These are phyloP conservation scores for Platygyra sinensis DNA, from an alignment of 64 coral and sea anemone species.

Conservation along the genomic window DNA sequence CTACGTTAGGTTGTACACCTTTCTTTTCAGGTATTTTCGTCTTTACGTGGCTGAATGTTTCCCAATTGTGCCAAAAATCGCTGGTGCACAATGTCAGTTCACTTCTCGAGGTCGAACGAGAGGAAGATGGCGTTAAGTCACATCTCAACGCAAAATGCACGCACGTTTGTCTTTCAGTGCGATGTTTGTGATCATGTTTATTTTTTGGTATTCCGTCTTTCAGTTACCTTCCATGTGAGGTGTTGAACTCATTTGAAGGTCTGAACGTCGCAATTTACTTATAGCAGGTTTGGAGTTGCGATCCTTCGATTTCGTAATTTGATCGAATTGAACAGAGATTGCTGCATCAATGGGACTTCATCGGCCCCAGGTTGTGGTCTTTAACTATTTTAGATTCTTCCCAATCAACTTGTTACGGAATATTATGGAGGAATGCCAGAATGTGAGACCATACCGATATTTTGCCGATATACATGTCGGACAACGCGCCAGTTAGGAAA, in stretches of 20 bases:
- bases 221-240: slow-evolving; percentile 1
- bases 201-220: background rate
- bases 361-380: too few relatives aligned
- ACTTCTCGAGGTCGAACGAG: background rate
- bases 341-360: too few relatives aligned
- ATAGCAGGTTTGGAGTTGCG: slow-evolving; percentile 18
- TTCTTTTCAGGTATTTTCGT: background rate
- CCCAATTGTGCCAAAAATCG: background rate
- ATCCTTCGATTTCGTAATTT: background rate
- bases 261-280: slow-evolving; percentile 1
- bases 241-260: too few relatives aligned
- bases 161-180: background rate
- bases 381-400: too few relatives aligned
- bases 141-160: background rate
- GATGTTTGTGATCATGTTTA: background rate
- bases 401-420: too few relatives aligned
- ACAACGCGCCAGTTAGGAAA: background rate
- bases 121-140: background rate
- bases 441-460: background rate
- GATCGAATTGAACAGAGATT: too few relatives aligned
- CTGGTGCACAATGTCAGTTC: background rate
- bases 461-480: background rate
- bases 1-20: slow-evolving; percentile 26
- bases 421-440: too few relatives aligned
- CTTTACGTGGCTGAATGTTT: background rate